Evolutionary conservation across 1,140 invertebrate species (phyloP), one percentile per base, ranked within the genome.

Genomic region (Drosophila ficusphila): DNA sequence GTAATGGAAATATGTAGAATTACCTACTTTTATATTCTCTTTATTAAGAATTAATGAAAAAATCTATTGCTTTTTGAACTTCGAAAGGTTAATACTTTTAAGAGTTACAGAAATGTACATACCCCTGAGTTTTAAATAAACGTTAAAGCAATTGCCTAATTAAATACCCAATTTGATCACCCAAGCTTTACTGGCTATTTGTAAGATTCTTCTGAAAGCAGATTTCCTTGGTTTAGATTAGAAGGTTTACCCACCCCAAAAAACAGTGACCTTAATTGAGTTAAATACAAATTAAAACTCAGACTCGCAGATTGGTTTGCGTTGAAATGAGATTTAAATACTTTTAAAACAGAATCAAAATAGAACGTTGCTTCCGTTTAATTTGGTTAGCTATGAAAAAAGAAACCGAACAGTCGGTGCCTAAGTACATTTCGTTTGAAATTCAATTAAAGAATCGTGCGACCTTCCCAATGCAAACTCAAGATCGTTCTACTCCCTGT

Each of bases 381-480:
- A 72, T 53, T 41, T 41, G 25, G 16, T 51, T 74, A 47, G 27
- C 46, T 34, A 25, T 25, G 42, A 42, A 75, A 4, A 41, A 11
- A 41, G 21, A 29, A 16, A 11, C 25, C 44, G 23, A 4, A 18
- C 42, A 57, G 38, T 58, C 8, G 19, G 44, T 56, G 42, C 16
- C 76, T 46, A 76, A 85, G 82, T 85, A 85, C 81, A 73, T 76
- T 85, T 85, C 76, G 72, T 81, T 74, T 75, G 69, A 86, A 83
- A 85, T 83, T 85, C 57, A 85, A 79, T 85, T 85, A 85, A 79
- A 79, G 38, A 47, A 44, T 54, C 65, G 64, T 61, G 61, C 58
- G 60, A 85, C 82, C 81, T 86, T 79, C 39, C 38, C 11, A 19
- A 23, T 64, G 70, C 56, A 62, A 48, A 36, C 23, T 49, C 51